Evolutionary conservation across 2,113 vertebrate genomes (phyloP).

Genomic region (Hoplias malabaricus): DNA sequence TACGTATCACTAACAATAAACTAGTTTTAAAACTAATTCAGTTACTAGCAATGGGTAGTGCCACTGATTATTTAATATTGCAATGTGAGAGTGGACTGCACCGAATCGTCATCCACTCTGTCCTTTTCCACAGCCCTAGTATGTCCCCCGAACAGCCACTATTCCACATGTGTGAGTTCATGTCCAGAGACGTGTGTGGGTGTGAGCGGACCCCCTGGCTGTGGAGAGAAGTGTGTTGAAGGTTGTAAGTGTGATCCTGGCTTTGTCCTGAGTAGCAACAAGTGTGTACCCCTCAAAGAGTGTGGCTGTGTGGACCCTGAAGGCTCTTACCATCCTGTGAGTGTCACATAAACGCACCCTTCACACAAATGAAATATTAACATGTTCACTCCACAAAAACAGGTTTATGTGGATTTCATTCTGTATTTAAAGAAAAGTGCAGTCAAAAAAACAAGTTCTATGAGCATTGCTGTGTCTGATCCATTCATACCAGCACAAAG

Average conservation of each 20-base stretch:
- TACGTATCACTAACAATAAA: conserved; percentile 61
- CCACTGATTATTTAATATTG: no score
- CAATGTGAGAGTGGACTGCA: no score
- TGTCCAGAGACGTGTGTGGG: conserved; percentile 76
- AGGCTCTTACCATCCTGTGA: conserved; percentile 72
- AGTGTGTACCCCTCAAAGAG: conserved; percentile 69
- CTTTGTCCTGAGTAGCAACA: conserved; percentile 72
- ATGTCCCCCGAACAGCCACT: conserved; percentile 78
- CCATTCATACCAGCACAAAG: no score
- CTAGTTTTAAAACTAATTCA: background rate
- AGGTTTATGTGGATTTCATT: no score
- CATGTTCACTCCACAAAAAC: no score
- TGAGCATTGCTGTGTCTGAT: no score
- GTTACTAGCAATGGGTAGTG: no score
- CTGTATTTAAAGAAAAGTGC: no score
- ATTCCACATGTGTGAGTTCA: conserved; percentile 71
- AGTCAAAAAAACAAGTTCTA: background rate
- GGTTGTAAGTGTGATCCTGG: conserved; percentile 75
- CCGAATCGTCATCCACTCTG: no score
- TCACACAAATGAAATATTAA: no score
- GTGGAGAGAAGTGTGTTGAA: conserved; percentile 69
- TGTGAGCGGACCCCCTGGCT: conserved; percentile 58
- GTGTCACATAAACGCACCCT: conserved; percentile 33
- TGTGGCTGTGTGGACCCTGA: conserved; percentile 71
- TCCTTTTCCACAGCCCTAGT: conserved; percentile 59